These are phyloP conservation scores for Pharmacophagus antenor DNA, from an alignment of 2,888 invertebrate species.

Conservation along the genomic window DNA sequence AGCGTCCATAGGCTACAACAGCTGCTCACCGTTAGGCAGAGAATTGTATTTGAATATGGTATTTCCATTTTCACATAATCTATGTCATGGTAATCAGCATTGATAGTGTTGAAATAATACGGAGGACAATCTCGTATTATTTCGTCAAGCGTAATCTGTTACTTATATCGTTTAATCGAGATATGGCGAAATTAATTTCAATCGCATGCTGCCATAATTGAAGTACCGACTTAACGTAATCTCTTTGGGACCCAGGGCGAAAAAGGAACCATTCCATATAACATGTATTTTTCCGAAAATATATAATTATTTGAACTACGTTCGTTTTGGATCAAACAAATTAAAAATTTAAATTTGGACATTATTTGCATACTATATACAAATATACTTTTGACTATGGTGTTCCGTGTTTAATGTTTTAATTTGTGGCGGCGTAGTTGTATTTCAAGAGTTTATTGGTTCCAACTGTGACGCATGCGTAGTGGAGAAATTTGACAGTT, in stretches of 20 bases:
- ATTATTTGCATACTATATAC: too few relatives aligned
- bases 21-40: too few relatives aligned
- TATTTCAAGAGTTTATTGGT: too few relatives aligned
- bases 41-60: not conserved
- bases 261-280: not conserved
- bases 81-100: constrained; percentile 51
- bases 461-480: too few relatives aligned
- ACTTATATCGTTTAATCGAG: constrained; percentile 67
- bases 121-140: constrained; percentile 64
- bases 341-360: too few relatives aligned
- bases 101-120: constrained; percentile 60
- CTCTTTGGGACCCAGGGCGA: constrained; percentile 39
- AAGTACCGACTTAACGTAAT: constrained; percentile 63
- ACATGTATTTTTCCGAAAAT: not conserved
- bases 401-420: too few relatives aligned
- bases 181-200: constrained; percentile 72
- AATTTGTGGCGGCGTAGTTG: too few relatives aligned
- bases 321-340: too few relatives aligned
- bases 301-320: not conserved
- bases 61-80: constrained; percentile 37
- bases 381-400: too few relatives aligned
- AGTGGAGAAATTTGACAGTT: too few relatives aligned
- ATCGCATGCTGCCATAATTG: constrained; percentile 66
- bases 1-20: too few relatives aligned
- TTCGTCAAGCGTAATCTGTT: constrained; percentile 71